These are phyloP conservation scores for Neodiprion virginianus DNA, from an alignment of 1,140 invertebrate genomes.

Conservation along the genomic window DNA sequence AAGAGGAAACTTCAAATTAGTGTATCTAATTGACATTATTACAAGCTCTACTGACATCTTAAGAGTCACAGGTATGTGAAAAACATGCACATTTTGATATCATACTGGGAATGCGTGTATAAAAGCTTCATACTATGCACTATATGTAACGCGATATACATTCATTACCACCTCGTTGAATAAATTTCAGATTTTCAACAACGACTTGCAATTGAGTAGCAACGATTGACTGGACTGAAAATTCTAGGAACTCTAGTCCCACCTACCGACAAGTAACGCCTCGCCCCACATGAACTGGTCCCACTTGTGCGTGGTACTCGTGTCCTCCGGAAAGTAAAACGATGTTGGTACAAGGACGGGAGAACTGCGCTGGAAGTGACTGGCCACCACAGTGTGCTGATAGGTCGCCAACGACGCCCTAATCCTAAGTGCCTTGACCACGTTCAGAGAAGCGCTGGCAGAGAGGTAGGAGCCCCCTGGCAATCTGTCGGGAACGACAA, in stretches of 20 bases:
- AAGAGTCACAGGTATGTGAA: too few relatives aligned
- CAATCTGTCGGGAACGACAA: conserved; percentile 30
- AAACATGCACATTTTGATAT: too few relatives aligned
- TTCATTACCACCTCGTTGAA: too few relatives aligned
- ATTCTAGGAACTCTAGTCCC: background rate
- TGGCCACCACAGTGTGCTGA: conserved; percentile 23
- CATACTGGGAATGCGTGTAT: too few relatives aligned
- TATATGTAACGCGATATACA: too few relatives aligned
- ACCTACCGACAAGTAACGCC: conserved; percentile 32
- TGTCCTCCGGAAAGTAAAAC: conserved; percentile 29
- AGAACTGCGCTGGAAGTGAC: conserved; percentile 19
- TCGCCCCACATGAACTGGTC: conserved; percentile 38
- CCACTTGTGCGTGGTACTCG: background rate
- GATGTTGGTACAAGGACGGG: conserved; percentile 28
- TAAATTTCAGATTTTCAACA: too few relatives aligned
- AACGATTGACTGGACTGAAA: background rate
- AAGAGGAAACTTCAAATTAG: background rate
- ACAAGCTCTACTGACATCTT: too few relatives aligned
- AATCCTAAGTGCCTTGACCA: conserved; percentile 25
- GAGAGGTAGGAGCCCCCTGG: conserved; percentile 27
- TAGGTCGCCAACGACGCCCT: conserved; percentile 32
- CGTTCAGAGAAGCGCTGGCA: conserved; percentile 20
- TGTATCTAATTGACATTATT: too few relatives aligned
- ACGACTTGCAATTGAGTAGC: too few relatives aligned
- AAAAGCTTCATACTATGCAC: too few relatives aligned